A percentile compares a stretch with the other conserved stretches of the same genome.
phyloP scores from a whole-genome alignment of 2,113 vertebrate species.

The Gracilinanus agilis region DNA sequence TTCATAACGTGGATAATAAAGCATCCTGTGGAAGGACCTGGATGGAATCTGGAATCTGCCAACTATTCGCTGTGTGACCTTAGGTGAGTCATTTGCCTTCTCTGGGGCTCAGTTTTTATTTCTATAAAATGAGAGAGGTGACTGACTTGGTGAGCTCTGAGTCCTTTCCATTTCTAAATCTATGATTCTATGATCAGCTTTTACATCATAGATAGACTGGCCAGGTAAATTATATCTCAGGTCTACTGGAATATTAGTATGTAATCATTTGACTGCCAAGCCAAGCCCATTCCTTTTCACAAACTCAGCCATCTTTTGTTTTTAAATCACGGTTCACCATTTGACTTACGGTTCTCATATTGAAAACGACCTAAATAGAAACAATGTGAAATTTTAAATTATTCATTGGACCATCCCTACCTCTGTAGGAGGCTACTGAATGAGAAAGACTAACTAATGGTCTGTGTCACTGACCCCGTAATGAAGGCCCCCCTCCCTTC shows the following conservation, averaged over 20 bases:
- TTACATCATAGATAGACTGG: neutral
- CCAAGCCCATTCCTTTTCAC: neutral
- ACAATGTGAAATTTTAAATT: neutral
- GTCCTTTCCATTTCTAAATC: neutral
- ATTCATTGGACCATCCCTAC: neutral
- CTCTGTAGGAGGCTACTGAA: neutral
- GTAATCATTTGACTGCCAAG: neutral
- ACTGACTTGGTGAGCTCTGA: neutral
- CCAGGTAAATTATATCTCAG: neutral
- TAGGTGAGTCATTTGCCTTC: fast-evolving
- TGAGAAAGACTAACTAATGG: neutral
- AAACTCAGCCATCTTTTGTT: neutral
- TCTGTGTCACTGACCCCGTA: neutral
- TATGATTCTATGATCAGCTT: neutral
- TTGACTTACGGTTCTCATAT: neutral
- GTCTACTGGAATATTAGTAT: neutral
- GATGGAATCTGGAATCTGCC: neutral
- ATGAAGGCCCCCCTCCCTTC: neutral
- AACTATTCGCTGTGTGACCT: neutral
- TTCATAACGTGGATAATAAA: too few relatives aligned
- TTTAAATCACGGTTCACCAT: neutral
- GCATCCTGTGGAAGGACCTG: neutral
- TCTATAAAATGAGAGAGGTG: neutral
- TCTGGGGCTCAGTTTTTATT: neutral
- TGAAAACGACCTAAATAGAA: neutral